Percentiles rank a stretch among this genome's conserved stretches.
phyloP scores from a whole-genome alignment of 2,888 invertebrate species.

The Troilus luridus region DNA sequence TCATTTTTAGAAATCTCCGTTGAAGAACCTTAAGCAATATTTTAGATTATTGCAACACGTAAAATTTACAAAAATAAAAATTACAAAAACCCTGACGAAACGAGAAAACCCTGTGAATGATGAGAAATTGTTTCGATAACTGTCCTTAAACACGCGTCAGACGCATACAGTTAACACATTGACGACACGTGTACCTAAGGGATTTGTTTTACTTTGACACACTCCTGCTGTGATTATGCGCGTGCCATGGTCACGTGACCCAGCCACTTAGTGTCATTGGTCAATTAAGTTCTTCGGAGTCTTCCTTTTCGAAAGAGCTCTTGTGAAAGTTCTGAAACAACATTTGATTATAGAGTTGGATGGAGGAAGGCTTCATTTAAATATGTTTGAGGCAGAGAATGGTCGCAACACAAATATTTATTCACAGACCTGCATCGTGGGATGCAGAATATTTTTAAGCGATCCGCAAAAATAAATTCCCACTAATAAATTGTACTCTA shows the following conservation, averaged over 20 bases:
- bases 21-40: too few relatives aligned
- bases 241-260: constrained; percentile 26
- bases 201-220: not conserved
- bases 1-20: too few relatives aligned
- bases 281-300: not conserved
- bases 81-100: not conserved
- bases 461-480: too few relatives aligned
- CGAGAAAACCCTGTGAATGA: not conserved
- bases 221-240: constrained; percentile 27
- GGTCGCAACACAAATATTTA: too few relatives aligned
- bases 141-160: not conserved
- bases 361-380: not conserved
- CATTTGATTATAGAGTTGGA: not conserved
- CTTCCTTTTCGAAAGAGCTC: not conserved
- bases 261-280: not conserved
- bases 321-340: constrained; percentile 8
- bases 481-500: too few relatives aligned
- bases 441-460: too few relatives aligned
- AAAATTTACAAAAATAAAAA: not conserved
- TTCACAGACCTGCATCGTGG: too few relatives aligned
- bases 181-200: not conserved
- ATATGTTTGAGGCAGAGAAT: not conserved
- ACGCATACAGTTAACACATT: not conserved
- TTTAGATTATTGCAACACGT: too few relatives aligned
- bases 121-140: not conserved